phyloP scores from a whole-genome alignment of 2,113 vertebrate genomes.

The Pipra filicauda region DNA sequence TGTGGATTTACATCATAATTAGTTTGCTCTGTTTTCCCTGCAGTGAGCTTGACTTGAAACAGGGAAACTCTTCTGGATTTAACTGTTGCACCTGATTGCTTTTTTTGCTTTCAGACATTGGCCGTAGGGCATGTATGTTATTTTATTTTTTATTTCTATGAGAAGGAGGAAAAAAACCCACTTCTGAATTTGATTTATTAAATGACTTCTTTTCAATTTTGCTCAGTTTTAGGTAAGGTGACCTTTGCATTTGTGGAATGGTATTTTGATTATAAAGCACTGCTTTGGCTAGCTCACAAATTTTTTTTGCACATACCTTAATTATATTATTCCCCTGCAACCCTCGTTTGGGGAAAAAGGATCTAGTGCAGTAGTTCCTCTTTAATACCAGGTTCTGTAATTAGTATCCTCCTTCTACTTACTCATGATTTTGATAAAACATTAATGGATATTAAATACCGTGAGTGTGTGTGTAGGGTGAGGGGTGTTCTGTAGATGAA shows the following conservation, averaged over 20 bases:
- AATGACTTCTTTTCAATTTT: background rate
- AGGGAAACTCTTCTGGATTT: constrained; percentile 52
- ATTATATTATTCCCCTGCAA: constrained; percentile 16
- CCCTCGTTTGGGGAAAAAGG: constrained; percentile 25
- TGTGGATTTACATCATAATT: constrained; percentile 61
- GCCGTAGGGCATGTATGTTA: background rate
- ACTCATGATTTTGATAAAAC: background rate
- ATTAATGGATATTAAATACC: background rate
- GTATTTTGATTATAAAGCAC: constrained; percentile 46
- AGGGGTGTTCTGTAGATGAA: background rate
- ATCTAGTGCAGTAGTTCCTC: background rate
- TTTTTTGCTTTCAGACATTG: constrained; percentile 14
- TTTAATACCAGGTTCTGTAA: constrained; percentile 27
- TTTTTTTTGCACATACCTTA: constrained; percentile 11
- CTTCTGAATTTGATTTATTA: constrained; percentile 37
- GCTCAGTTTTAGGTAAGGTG: constrained; percentile 31
- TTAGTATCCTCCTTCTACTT: constrained; percentile 23
- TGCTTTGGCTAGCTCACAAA: constrained; percentile 2
- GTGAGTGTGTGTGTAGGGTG: background rate
- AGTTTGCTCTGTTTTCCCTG: constrained; percentile 43
- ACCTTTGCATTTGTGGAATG: constrained; percentile 50
- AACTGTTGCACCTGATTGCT: constrained; percentile 54
- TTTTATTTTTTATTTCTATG: background rate
- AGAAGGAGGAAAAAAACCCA: background rate
- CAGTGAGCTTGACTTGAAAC: constrained; percentile 47